phyloP scores from a whole-genome alignment of 1,140 invertebrate genomes.

The Bilobella aurantiaca region DNA sequence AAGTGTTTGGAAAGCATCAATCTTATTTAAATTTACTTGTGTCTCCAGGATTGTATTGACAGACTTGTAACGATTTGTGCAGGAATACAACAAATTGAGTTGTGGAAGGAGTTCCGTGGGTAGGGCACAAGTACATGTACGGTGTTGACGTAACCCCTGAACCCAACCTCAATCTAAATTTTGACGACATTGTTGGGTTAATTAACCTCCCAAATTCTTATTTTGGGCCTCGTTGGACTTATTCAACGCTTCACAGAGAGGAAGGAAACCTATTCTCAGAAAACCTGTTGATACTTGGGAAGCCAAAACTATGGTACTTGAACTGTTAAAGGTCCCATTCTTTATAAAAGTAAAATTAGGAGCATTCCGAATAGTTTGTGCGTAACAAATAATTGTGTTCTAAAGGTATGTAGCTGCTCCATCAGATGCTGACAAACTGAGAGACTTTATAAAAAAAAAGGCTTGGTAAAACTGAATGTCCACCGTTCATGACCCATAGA shows the following conservation, averaged over 20 bases:
- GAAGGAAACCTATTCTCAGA: not conserved
- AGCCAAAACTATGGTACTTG: not conserved
- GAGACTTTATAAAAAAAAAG: not conserved
- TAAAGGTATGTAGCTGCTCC: no score
- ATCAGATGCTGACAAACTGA: not conserved
- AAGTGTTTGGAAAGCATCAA: not conserved
- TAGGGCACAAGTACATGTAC: not conserved
- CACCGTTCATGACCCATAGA: not conserved
- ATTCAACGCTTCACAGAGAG: not conserved
- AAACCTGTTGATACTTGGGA: not conserved
- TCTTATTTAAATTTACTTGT: not conserved
- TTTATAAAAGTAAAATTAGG: not conserved
- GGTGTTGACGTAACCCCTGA: not conserved
- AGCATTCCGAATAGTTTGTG: no score
- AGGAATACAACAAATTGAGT: no score
- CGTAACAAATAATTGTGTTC: no score
- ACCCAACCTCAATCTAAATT: not conserved
- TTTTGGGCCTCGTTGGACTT: not conserved
- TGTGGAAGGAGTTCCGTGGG: no score
- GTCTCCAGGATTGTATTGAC: not conserved
- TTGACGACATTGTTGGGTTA: not conserved
- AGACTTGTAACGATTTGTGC: not conserved
- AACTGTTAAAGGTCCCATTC: not conserved
- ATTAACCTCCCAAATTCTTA: not conserved
- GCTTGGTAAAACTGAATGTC: not conserved